Conservation (phyloP, 2,888 invertebrate species). For the Drosophila barbarae region DNA sequence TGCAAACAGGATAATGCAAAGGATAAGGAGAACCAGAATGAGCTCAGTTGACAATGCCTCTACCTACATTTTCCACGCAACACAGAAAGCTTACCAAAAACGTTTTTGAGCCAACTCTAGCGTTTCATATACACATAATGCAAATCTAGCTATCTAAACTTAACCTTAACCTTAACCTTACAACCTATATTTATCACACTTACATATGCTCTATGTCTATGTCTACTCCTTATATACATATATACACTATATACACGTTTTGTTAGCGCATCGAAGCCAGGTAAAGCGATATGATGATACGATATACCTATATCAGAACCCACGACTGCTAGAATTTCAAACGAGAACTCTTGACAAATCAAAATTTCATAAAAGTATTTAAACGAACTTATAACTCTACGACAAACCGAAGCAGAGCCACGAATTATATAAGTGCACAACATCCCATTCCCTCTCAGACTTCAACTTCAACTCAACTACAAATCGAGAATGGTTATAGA, state of each 20-base stretch:
- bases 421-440: conserved; percentile 38
- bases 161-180: conserved; percentile 30
- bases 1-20: conserved; percentile 4
- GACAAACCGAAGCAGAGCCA: conserved; percentile 38
- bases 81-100: conserved; percentile 47
- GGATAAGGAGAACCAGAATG: conserved; percentile 9
- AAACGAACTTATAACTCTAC: conserved; percentile 46
- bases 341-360: conserved; percentile 75
- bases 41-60: conserved; percentile 28
- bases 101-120: conserved; percentile 59
- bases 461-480: conserved; percentile 10
- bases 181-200: conserved; percentile 50
- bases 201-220: conserved; percentile 64
- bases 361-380: conserved; percentile 75
- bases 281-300: conserved; percentile 58
- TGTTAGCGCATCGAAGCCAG: conserved; percentile 70
- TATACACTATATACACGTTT: conserved; percentile 61
- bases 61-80: conserved; percentile 45
- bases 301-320: conserved; percentile 55
- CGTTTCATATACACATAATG: conserved; percentile 64
- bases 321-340: conserved; percentile 76
- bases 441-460: conserved; percentile 8
- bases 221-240: conserved; percentile 54
- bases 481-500: conserved; percentile 33
- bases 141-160: conserved; percentile 39